Evolutionary conservation across 2,113 vertebrate genomes (phyloP).

Genomic region (Candoia aspera): DNA sequence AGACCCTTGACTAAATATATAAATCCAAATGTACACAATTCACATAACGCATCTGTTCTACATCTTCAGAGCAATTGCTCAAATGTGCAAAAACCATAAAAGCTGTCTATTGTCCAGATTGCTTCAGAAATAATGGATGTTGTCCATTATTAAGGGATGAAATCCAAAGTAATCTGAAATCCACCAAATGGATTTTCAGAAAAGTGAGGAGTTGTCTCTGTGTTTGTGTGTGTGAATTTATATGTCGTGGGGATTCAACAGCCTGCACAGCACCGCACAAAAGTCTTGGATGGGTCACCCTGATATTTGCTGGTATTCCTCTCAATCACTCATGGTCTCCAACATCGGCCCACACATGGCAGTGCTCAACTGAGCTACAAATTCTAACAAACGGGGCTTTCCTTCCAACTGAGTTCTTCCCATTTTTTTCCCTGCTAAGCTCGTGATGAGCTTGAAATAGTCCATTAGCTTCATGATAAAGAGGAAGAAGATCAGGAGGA

Average conservation of each 20-base stretch:
- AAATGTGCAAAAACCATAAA: background rate
- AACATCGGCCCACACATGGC: background rate
- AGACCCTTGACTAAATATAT: background rate
- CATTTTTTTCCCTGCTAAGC: background rate
- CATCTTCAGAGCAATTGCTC: background rate
- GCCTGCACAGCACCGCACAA: background rate
- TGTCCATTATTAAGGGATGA: background rate
- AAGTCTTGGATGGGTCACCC: background rate
- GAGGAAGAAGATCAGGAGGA: background rate
- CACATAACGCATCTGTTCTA: background rate
- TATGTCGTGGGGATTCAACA: background rate
- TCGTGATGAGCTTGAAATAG: slow-evolving; percentile 27
- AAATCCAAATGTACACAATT: background rate
- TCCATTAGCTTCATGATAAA: background rate
- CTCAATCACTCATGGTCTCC: accelerated
- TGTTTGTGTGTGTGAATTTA: background rate
- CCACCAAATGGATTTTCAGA: background rate
- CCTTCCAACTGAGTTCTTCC: background rate
- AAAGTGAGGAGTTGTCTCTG: background rate
- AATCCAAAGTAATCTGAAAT: background rate
- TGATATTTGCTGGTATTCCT: accelerated
- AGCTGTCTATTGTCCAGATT: background rate
- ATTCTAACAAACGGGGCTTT: background rate
- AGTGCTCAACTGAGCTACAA: background rate
- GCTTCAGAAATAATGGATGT: background rate